Conservation (phyloP, 37 sponge, comb jelly and placozoan species). For the Bolinopsis microptera region DNA sequence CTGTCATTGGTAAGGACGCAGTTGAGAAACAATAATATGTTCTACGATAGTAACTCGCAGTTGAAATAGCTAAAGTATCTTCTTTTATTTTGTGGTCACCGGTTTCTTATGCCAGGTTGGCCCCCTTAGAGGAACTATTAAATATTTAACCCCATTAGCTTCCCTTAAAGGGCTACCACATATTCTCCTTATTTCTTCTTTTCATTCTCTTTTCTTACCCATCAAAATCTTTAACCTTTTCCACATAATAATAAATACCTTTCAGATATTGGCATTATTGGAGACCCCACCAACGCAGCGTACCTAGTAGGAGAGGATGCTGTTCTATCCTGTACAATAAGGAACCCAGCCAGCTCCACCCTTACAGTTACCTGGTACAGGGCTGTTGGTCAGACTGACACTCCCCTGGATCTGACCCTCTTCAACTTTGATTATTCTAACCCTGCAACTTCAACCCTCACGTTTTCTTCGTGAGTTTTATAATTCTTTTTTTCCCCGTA, state of each 20-base stretch:
- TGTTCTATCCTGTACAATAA: not conserved
- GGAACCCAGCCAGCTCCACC: not conserved
- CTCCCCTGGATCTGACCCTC: not conserved
- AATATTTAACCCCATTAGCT: too few relatives aligned
- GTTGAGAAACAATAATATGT: too few relatives aligned
- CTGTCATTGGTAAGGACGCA: not conserved
- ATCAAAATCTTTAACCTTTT: too few relatives aligned
- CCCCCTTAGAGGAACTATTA: too few relatives aligned
- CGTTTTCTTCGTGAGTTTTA: not conserved
- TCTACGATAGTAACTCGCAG: too few relatives aligned
- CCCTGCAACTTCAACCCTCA: not conserved
- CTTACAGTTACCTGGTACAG: not conserved
- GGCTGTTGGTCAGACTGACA: not conserved
- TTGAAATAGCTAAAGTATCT: too few relatives aligned
- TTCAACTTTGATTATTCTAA: not conserved
- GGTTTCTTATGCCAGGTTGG: too few relatives aligned
- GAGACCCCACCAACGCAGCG: not conserved
- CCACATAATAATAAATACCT: too few relatives aligned
- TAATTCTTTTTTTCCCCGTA: not conserved
- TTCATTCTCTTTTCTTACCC: too few relatives aligned
- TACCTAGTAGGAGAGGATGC: not conserved
- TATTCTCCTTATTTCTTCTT: too few relatives aligned
- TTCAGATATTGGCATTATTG: not conserved
- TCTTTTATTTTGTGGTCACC: too few relatives aligned
- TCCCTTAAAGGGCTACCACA: too few relatives aligned